These are phyloP conservation scores for Hybos culiciformis DNA, from an alignment of 2,888 invertebrate genomes.

Conservation along the genomic window DNA sequence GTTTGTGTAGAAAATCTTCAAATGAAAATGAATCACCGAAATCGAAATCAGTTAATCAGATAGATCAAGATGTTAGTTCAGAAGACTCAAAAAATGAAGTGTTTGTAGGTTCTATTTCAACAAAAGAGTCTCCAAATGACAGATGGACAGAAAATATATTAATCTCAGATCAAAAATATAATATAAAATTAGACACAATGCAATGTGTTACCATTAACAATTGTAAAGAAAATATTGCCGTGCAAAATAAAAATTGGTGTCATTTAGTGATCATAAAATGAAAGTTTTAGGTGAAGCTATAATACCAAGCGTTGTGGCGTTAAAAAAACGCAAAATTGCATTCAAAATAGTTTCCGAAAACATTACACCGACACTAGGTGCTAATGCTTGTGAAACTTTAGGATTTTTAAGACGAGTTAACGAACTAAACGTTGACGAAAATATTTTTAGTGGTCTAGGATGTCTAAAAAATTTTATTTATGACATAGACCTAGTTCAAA, in stretches of 20 bases:
- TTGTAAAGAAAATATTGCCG: neutral
- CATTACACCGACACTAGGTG: neutral
- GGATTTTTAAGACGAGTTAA: neutral
- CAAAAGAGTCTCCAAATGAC: neutral
- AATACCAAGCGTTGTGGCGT: neutral
- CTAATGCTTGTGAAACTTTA: neutral
- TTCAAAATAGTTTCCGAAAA: neutral
- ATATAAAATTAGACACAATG: neutral
- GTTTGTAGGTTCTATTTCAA: neutral
- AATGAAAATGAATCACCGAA: too few relatives aligned
- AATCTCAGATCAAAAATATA: neutral
- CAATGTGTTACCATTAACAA: neutral
- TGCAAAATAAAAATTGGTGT: neutral
- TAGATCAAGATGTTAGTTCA: neutral
- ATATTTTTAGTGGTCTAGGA: neutral
- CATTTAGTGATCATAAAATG: neutral
- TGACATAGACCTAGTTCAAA: neutral
- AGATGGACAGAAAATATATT: neutral
- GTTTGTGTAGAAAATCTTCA: too few relatives aligned
- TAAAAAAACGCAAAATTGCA: neutral
- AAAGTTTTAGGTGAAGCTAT: neutral
- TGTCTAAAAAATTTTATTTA: neutral
- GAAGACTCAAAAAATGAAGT: neutral
- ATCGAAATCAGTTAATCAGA: neutral
- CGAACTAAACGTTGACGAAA: neutral